Conservation (phyloP, 2,888 invertebrate genomes). For the Amphipoea oculea region DNA sequence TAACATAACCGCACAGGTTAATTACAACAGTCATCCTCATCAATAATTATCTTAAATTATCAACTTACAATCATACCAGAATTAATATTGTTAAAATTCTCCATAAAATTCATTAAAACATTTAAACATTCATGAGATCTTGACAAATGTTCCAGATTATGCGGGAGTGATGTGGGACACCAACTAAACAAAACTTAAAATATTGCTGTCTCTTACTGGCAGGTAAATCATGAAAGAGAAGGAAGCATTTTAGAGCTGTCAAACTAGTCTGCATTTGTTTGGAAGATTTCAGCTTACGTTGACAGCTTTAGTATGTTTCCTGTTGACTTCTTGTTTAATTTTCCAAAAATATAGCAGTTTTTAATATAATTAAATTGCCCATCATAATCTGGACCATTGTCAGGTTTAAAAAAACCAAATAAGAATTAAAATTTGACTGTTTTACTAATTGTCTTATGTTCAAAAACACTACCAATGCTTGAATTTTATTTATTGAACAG, state of each 20-base stretch:
- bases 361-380: too few relatives aligned
- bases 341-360: not conserved
- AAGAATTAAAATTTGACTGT: conserved; percentile 11
- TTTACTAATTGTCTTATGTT: not conserved
- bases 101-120: conserved; percentile 22
- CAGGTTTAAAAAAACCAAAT: not conserved
- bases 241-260: not conserved
- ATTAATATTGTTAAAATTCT: conserved; percentile 39
- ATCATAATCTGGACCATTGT: conserved; percentile 8
- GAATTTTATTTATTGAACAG: conserved; percentile 38
- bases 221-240: conserved; percentile 4
- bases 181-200: conserved; percentile 4
- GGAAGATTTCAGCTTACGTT: conserved; percentile 1
- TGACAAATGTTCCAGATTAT: not conserved
- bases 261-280: not conserved
- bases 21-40: conserved; percentile 16
- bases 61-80: conserved; percentile 35
- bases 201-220: not conserved
- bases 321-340: not conserved
- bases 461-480: conserved; percentile 41
- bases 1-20: conserved; percentile 17
- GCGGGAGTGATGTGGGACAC: not conserved
- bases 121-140: conserved; percentile 1
- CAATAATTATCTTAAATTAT: conserved; percentile 26
- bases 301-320: not conserved